phyloP scores from a whole-genome alignment of 2,888 invertebrate genomes.

The Cataglyphis rosenhaueri region DNA sequence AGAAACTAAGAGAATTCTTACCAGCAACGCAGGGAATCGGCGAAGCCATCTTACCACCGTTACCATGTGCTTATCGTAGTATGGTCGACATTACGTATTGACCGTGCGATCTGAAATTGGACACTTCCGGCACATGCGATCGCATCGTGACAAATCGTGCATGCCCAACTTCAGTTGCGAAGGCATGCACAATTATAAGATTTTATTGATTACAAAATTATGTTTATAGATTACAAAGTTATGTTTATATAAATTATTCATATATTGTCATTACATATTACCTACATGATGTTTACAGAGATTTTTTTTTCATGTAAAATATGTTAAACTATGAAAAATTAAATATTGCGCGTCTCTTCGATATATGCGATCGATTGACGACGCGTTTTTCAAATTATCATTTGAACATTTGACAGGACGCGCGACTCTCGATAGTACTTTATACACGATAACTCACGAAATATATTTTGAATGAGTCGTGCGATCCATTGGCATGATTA shows the following conservation, averaged over 20 bases:
- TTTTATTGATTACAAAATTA: background rate
- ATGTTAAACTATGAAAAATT: no score
- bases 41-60: constrained; percentile 84
- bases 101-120: background rate
- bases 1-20: constrained; percentile 75
- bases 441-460: background rate
- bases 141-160: background rate
- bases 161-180: background rate
- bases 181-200: no score
- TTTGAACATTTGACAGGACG: background rate
- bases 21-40: constrained; percentile 85
- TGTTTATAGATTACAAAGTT: background rate
- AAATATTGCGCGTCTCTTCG: background rate
- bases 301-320: no score
- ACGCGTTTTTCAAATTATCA: background rate
- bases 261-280: no score
- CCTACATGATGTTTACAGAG: no score
- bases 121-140: background rate
- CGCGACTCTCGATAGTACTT: background rate
- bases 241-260: no score
- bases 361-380: constrained; percentile 41
- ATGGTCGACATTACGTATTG: constrained; percentile 56
- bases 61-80: constrained; percentile 80
- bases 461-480: background rate
- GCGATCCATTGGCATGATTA: background rate